Evolutionary conservation across 2,113 vertebrate genomes (phyloP).

Genomic region (Pithys albifrons): DNA sequence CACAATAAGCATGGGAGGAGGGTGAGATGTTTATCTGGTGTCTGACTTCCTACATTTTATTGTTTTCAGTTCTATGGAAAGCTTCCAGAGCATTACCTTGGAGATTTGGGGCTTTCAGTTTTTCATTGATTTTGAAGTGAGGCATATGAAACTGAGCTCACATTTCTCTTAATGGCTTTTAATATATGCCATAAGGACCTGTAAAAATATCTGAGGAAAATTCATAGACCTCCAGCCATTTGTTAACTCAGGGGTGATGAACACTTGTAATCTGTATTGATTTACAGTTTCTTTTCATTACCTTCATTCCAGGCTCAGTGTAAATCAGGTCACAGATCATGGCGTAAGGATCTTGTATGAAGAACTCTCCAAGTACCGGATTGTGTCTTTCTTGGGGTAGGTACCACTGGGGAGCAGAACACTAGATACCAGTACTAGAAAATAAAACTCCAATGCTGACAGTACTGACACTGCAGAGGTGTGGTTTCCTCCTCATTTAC

Average conservation of each 20-base stretch:
- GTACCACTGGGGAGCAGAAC: constrained; percentile 19
- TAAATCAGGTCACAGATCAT: constrained; percentile 89
- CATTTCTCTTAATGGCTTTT: not conserved
- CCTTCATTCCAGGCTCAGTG: constrained; percentile 81
- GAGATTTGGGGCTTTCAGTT: not conserved
- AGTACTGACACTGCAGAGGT: not conserved
- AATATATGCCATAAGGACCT: not conserved
- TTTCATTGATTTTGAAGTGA: not conserved
- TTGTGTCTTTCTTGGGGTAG: constrained; percentile 86
- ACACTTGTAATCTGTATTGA: not conserved
- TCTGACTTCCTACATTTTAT: not conserved
- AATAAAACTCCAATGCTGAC: not conserved
- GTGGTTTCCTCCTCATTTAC: not conserved
- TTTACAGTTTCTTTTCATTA: not conserved
- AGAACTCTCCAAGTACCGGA: constrained; percentile 87
- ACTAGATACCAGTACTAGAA: not conserved
- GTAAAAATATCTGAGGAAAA: not conserved
- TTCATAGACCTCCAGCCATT: not conserved
- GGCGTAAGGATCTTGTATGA: constrained; percentile 86
- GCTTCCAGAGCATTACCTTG: not conserved
- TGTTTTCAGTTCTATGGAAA: not conserved
- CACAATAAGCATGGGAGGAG: not conserved
- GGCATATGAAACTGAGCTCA: not conserved
- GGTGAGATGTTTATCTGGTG: not conserved
- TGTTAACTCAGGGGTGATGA: not conserved